A percentile compares a stretch with the other conserved stretches of the same genome.
phyloP scores from a whole-genome alignment of 2,113 vertebrate genomes.

The Aspidoscelis tigris region DNA sequence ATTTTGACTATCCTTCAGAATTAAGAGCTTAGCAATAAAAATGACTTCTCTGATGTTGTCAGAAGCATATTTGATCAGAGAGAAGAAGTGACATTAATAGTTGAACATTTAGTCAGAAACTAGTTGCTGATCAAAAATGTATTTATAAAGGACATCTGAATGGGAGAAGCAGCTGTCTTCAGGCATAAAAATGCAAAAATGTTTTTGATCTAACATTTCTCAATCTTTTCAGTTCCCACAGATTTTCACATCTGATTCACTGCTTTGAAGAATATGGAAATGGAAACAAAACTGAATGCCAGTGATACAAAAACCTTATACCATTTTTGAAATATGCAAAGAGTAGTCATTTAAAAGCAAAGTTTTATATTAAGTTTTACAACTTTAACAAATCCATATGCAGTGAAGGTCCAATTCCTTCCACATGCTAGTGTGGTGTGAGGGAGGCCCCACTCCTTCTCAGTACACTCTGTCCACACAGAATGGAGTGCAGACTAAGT shows the following conservation, averaged over 20 bases:
- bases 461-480: too few species aligned
- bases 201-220: neutral
- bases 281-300: neutral
- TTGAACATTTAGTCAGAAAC: neutral
- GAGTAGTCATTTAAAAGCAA: slow-evolving; percentile 37
- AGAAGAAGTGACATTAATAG: neutral
- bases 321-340: slow-evolving; percentile 29
- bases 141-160: neutral
- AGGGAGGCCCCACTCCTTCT: too few species aligned
- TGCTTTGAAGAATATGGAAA: slow-evolving; percentile 19
- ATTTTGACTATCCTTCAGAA: neutral
- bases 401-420: neutral
- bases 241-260: slow-evolving; percentile 10
- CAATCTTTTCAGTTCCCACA: neutral
- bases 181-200: neutral
- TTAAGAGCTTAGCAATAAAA: neutral
- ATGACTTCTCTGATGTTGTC: neutral
- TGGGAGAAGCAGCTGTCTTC: neutral
- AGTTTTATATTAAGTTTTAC: slow-evolving; percentile 31
- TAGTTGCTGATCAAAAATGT: neutral
- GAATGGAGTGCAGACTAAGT: too few species aligned
- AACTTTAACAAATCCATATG: slow-evolving; percentile 1
- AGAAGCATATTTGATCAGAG: neutral
- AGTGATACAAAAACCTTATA: slow-evolving; percentile 11
- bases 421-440: too few species aligned